Percentiles rank a stretch among this genome's conserved stretches.
phyloP scores from a whole-genome alignment of 23 tunicate species.

The Phallusia fumigata region DNA sequence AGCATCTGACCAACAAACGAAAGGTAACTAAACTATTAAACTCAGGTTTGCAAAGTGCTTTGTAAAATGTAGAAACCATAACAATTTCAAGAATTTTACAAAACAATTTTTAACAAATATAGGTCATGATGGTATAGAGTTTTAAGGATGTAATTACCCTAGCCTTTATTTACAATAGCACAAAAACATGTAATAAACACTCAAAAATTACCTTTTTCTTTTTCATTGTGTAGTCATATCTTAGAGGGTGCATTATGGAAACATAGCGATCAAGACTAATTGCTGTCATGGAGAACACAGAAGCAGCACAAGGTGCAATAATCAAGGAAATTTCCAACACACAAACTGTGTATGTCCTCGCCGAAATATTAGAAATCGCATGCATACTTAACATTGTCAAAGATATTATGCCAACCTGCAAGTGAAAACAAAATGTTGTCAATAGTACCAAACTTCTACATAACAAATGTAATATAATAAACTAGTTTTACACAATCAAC shows the following conservation, averaged over 20 bases:
- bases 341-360: neutral
- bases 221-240: slow-evolving; percentile 27
- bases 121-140: too few species aligned
- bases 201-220: neutral
- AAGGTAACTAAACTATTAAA: too few species aligned
- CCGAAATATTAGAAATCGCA: neutral
- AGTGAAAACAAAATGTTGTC: neutral
- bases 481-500: too few species aligned
- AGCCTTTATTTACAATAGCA: too few species aligned
- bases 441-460: too few species aligned
- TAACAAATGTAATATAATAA: too few species aligned
- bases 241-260: slow-evolving; percentile 51
- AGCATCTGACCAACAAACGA: neutral
- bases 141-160: too few species aligned
- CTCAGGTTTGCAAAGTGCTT: too few species aligned
- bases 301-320: slow-evolving; percentile 42
- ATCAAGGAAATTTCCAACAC: slow-evolving; percentile 11
- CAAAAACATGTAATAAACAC: too few species aligned
- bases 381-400: neutral
- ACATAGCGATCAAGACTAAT: slow-evolving; percentile 68
- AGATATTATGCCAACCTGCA: neutral
- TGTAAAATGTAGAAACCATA: too few species aligned
- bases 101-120: too few species aligned
- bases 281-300: slow-evolving; percentile 63
- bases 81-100: too few species aligned